Percentiles rank a stretch among this genome's conserved stretches.
Evolutionary conservation across 2,797 vertebrate species (phyloP).

Genomic region (Coccyzus lansbergi): DNA sequence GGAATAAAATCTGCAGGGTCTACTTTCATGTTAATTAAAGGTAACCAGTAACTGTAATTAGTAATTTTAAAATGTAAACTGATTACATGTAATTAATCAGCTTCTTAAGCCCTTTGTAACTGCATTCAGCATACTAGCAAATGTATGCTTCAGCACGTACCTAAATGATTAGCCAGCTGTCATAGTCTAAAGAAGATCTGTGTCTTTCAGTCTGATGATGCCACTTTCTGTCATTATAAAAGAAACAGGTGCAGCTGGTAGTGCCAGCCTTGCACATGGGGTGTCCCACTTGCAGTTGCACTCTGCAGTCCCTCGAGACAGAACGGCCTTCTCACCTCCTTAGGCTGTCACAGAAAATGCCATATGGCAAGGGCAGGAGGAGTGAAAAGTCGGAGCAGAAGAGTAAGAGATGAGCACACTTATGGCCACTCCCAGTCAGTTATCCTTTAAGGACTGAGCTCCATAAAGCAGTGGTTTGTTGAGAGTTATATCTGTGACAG

Average conservation of each 20-base stretch:
- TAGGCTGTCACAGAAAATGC: background rate
- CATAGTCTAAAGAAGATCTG: background rate
- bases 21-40: background rate
- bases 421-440: background rate
- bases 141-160: background rate
- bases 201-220: background rate
- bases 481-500: background rate
- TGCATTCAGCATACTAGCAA: background rate
- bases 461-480: background rate
- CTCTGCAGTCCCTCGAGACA: background rate
- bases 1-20: background rate
- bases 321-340: background rate
- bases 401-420: background rate
- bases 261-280: background rate
- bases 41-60: constrained; percentile 17
- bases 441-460: background rate
- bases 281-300: background rate
- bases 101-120: background rate
- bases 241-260: background rate
- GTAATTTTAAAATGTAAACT: constrained; percentile 15
- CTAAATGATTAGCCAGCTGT: constrained; percentile 17
- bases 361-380: fast-evolving
- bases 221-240: background rate
- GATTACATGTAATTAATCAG: background rate
- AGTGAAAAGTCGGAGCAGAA: background rate